These are phyloP conservation scores for Nemurella pictetii DNA, from an alignment of 2,888 invertebrate species.

Conservation along the genomic window DNA sequence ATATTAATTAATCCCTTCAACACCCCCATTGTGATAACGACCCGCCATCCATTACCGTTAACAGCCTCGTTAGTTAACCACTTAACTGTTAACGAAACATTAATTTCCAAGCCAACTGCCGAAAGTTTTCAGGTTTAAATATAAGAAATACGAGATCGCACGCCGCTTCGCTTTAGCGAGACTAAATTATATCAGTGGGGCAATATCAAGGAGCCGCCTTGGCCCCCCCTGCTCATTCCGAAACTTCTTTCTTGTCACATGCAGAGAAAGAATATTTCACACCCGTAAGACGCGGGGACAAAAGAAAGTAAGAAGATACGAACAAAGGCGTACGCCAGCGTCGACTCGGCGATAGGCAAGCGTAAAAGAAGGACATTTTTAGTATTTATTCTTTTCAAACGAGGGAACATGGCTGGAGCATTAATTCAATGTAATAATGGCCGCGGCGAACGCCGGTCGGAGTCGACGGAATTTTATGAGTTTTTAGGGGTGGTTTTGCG, in stretches of 20 bases:
- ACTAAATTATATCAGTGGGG: slow-evolving; percentile 22
- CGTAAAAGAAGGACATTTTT: slow-evolving; percentile 34
- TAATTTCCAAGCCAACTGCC: slow-evolving; percentile 8
- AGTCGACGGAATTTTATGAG: slow-evolving; percentile 37
- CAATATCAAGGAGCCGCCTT: too few relatives aligned
- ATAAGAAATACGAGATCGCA: slow-evolving; percentile 11
- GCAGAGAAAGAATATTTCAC: slow-evolving; percentile 39
- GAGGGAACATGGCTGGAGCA: slow-evolving; percentile 35
- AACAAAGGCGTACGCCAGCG: slow-evolving; percentile 24
- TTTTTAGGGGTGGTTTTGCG: slow-evolving; percentile 28
- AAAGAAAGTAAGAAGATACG: slow-evolving; percentile 36
- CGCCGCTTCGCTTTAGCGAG: neutral
- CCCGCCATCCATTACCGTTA: slow-evolving; percentile 3
- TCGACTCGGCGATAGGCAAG: neutral
- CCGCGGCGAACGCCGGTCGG: slow-evolving; percentile 20
- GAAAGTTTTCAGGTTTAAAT: neutral
- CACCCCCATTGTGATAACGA: slow-evolving; percentile 2
- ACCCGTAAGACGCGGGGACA: slow-evolving; percentile 28
- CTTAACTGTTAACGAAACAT: slow-evolving; percentile 28
- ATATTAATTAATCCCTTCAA: neutral
- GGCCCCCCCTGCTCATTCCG: neutral
- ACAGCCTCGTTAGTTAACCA: slow-evolving; percentile 22
- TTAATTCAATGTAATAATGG: slow-evolving; percentile 41
- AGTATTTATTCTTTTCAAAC: slow-evolving; percentile 32
- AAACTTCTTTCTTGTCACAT: slow-evolving; percentile 33